A percentile compares a stretch with the other conserved stretches of the same genome.
Evolutionary conservation across 2,888 invertebrate species (phyloP).

Genomic region (Seladonia tumulorum): DNA sequence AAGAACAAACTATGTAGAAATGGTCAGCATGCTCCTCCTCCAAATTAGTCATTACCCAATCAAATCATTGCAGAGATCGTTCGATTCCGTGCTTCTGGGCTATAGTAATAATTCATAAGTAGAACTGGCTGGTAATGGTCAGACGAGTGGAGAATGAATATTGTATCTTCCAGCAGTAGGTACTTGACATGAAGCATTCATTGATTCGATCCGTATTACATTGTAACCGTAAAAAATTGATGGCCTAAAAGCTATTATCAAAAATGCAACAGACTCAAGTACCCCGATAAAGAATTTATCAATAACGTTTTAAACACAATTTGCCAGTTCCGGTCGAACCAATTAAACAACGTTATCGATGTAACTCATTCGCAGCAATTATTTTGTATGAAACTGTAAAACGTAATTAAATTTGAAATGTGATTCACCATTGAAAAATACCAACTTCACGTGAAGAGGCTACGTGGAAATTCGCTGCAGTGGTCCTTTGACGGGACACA

Average conservation of each 20-base stretch:
- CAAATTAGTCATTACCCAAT: not conserved
- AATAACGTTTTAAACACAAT: not conserved
- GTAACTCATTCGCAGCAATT: not conserved
- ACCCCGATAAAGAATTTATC: not conserved
- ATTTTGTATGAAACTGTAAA: not conserved
- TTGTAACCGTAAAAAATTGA: not conserved
- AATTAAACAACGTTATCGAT: too few species aligned
- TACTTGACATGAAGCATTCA: not conserved
- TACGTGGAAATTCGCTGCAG: too few species aligned
- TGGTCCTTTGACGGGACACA: too few species aligned
- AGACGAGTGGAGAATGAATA: not conserved
- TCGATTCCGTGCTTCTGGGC: not conserved
- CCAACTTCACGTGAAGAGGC: not conserved
- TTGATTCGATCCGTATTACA: not conserved
- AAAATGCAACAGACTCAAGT: not conserved
- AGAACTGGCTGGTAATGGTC: not conserved
- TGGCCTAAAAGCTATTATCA: not conserved
- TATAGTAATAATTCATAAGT: not conserved
- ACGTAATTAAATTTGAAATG: too few species aligned
- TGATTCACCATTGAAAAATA: not conserved
- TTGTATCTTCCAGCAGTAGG: not conserved
- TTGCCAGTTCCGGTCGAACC: too few species aligned
- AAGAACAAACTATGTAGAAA: not conserved
- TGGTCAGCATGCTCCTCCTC: not conserved
- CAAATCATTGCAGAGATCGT: not conserved